phyloP scores from a whole-genome alignment of 2,113 vertebrate genomes.

The Salvelinus namaycush region DNA sequence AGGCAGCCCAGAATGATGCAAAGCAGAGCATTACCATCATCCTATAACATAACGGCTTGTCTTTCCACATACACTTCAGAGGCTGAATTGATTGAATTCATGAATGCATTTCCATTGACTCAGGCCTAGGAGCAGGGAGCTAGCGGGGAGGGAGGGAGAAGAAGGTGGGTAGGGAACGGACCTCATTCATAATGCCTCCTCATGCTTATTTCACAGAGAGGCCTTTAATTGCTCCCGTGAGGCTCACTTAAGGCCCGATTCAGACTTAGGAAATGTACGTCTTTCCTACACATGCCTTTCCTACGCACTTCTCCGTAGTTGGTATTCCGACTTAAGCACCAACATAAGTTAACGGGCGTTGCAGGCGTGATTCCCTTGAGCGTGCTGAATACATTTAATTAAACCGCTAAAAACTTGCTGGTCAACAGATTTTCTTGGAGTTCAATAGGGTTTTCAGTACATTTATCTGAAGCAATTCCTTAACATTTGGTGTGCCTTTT shows the following conservation, averaged over 20 bases:
- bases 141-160: background rate
- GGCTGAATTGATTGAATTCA: background rate
- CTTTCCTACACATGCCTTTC: no score
- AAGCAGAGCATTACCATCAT: background rate
- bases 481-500: no score
- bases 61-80: background rate
- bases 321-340: no score
- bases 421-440: no score
- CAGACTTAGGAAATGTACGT: no score
- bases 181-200: slow-evolving; percentile 25
- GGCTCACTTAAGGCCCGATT: slow-evolving; percentile 13
- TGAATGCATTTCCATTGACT: slow-evolving; percentile 1
- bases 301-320: no score
- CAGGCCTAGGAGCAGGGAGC: background rate
- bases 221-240: slow-evolving; percentile 52
- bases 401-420: no score
- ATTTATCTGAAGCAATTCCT: no score
- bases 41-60: background rate
- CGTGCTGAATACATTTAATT: no score
- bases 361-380: no score
- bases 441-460: no score
- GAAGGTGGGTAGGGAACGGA: background rate
- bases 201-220: slow-evolving; percentile 28
- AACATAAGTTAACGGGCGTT: no score
- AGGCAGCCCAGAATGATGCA: background rate